These are phyloP conservation scores for Pangasius larnaudii DNA, from an alignment of 2,797 vertebrate genomes.

Conservation along the genomic window DNA sequence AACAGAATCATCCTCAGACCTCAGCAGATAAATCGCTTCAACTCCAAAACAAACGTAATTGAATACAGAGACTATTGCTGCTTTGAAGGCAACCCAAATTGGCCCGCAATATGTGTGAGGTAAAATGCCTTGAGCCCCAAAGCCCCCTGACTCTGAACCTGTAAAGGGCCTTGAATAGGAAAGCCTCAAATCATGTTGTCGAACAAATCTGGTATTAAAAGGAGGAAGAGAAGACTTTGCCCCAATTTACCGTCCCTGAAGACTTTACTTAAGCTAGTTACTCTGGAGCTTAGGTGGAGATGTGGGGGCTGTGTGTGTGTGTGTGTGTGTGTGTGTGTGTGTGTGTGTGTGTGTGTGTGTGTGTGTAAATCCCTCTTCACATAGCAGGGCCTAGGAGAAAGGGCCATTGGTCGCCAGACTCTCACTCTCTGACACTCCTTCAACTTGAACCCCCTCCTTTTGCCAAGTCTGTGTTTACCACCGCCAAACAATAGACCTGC, in stretches of 20 bases:
- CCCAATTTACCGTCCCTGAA: conserved; percentile 99
- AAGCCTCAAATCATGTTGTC: conserved; percentile 99
- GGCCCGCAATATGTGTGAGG: conserved; percentile 80
- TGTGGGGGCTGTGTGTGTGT: conserved; percentile 70
- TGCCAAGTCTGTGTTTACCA: conserved; percentile 76
- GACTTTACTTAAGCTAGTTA: conserved; percentile 99
- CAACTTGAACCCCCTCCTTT: conserved; percentile 73
- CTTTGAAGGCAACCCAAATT: conserved; percentile 95
- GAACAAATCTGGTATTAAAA: conserved; percentile 99
- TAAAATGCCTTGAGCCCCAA: conserved; percentile 83
- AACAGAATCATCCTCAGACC: conserved; percentile 27
- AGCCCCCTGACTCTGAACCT: conserved; percentile 77
- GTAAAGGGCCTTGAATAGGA: conserved; percentile 98
- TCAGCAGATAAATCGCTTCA: conserved; percentile 38
- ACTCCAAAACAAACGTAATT: conserved; percentile 70
- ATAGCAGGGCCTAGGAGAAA: conserved; percentile 74
- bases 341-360: conserved; percentile 17
- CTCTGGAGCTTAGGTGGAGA: conserved; percentile 88
- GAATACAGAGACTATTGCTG: conserved; percentile 79
- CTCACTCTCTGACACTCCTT: conserved; percentile 77
- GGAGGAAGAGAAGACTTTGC: conserved; percentile 93
- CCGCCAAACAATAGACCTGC: conserved; percentile 78
- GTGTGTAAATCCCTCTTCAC: conserved; percentile 57
- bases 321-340: conserved; percentile 8
- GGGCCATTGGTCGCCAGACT: conserved; percentile 77